Evolutionary conservation across 2,113 vertebrate genomes (phyloP).

Genomic region (Lamprotornis superbus): DNA sequence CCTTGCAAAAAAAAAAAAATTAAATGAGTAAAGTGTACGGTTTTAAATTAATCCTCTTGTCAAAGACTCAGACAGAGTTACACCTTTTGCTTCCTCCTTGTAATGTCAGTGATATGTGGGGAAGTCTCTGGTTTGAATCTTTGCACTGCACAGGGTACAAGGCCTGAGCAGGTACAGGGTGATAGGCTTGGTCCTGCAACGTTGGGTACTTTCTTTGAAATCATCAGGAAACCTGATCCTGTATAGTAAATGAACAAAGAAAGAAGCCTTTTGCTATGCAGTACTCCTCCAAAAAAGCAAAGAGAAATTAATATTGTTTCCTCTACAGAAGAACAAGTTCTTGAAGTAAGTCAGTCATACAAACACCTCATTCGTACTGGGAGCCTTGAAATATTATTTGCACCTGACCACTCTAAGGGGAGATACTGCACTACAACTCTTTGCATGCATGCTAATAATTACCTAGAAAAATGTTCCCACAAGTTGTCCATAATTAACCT

Average conservation of each 20-base stretch:
- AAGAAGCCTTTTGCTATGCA: background rate
- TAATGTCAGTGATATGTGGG: background rate
- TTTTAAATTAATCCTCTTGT: conserved; percentile 32
- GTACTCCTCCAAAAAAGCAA: background rate
- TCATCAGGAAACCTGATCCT: background rate
- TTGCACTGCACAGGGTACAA: background rate
- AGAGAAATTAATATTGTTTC: background rate
- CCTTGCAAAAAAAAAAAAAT: background rate
- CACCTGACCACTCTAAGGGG: background rate
- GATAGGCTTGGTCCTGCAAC: background rate
- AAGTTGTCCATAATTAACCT: background rate
- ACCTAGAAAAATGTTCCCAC: background rate
- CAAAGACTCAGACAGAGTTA: background rate
- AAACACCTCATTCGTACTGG: too few species aligned
- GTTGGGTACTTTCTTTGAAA: background rate
- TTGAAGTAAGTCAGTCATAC: background rate
- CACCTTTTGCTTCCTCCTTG: background rate
- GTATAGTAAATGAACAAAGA: background rate
- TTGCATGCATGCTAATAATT: background rate
- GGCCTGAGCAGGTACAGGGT: background rate
- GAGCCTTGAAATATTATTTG: background rate
- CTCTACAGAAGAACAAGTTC: background rate
- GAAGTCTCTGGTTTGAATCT: background rate
- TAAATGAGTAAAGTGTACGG: background rate
- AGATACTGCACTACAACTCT: background rate